phyloP scores from a whole-genome alignment of 1,140 invertebrate species.

The Laodelphax striatellus region DNA sequence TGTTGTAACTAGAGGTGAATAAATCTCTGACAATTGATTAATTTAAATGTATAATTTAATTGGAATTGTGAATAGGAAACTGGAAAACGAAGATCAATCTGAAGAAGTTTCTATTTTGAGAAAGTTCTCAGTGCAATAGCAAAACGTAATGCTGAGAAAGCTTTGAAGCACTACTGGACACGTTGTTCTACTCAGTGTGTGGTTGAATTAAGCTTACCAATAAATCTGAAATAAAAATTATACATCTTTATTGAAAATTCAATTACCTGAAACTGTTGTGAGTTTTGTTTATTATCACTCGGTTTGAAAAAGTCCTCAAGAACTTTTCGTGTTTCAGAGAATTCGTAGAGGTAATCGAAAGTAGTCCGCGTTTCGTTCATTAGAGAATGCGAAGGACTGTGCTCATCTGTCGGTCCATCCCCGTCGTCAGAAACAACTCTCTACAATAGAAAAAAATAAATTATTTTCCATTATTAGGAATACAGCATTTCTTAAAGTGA shows the following conservation, averaged over 20 bases:
- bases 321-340: slow-evolving; percentile 81
- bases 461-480: background rate
- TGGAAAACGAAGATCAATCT: too few relatives aligned
- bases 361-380: slow-evolving; percentile 30
- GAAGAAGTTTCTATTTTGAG: too few relatives aligned
- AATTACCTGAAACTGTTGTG: slow-evolving; percentile 27
- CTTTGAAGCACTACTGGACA: too few relatives aligned
- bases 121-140: background rate
- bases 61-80: too few relatives aligned
- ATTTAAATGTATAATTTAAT: too few relatives aligned
- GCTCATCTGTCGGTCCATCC: slow-evolving; percentile 34
- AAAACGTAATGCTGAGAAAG: too few relatives aligned
- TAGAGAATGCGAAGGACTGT: slow-evolving; percentile 29
- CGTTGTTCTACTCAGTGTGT: too few relatives aligned
- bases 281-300: slow-evolving; percentile 37
- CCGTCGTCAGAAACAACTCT: slow-evolving; percentile 24
- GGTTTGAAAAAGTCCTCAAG: slow-evolving; percentile 85
- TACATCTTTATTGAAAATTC: background rate
- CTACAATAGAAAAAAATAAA: slow-evolving; percentile 14
- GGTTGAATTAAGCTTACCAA: too few relatives aligned
- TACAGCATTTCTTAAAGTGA: too few relatives aligned
- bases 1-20: too few relatives aligned
- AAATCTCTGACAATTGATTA: too few relatives aligned
- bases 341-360: slow-evolving; percentile 80
- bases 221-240: too few relatives aligned